phyloP scores from a whole-genome alignment of 2,113 vertebrate species.

The Taxidea taxus region DNA sequence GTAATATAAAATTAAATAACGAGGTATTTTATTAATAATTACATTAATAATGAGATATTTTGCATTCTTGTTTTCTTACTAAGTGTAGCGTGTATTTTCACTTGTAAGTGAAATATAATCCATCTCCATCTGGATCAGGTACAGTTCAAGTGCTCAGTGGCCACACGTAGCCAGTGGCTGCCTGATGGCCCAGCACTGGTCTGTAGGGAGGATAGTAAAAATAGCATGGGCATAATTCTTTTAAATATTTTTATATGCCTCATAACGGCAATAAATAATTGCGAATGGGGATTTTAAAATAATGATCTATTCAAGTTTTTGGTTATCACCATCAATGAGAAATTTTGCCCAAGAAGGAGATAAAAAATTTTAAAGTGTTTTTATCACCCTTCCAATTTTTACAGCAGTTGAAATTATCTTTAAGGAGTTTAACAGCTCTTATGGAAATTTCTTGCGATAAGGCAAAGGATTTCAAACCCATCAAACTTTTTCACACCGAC shows the following conservation, averaged over 20 bases:
- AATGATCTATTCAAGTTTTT: background rate
- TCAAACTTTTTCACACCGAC: background rate
- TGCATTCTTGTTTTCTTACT: slow-evolving; percentile 24
- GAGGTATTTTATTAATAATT: background rate
- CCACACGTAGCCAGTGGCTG: background rate
- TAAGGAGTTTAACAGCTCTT: background rate
- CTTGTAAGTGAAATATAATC: background rate
- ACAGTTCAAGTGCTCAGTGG: background rate
- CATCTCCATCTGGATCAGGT: background rate
- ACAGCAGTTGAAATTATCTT: background rate
- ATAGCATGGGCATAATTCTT: background rate
- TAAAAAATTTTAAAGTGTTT: background rate
- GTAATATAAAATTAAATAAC: slow-evolving; percentile 35
- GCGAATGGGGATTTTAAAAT: background rate
- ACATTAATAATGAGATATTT: slow-evolving; percentile 18
- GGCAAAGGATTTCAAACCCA: background rate
- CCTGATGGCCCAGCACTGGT: background rate
- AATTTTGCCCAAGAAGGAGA: background rate
- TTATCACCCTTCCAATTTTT: slow-evolving; percentile 16
- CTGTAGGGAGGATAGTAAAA: background rate
- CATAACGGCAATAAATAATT: background rate
- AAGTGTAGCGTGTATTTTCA: background rate
- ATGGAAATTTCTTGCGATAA: slow-evolving; percentile 23
- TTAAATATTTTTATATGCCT: background rate
- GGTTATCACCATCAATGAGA: background rate